Percentiles rank a stretch among this genome's conserved stretches.
Evolutionary conservation across 2,797 vertebrate genomes (phyloP).

Genomic region (Mycteria americana): DNA sequence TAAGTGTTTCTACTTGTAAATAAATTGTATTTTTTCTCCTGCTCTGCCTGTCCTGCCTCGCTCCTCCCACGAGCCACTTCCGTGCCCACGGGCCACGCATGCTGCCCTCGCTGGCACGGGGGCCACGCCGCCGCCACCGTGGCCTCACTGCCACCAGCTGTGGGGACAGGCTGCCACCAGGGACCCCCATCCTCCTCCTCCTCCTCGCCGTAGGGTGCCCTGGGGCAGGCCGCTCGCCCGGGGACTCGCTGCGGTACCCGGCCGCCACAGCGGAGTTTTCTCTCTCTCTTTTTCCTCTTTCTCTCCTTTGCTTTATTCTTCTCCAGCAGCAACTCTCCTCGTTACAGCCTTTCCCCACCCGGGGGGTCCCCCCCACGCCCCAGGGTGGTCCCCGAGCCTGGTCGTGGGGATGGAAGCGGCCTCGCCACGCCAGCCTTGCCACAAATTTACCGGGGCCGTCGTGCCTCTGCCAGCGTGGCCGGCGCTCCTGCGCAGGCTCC

Average conservation of each 20-base stretch:
- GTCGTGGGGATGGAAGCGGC: too few relatives aligned
- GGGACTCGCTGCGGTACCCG: not conserved
- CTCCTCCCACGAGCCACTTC: not conserved
- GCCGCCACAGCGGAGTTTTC: not conserved
- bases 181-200: not conserved
- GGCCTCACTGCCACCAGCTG: too few relatives aligned
- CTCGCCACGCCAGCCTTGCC: not conserved
- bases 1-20: conserved; percentile 45
- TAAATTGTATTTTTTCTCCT: conserved; percentile 54
- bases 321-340: not conserved
- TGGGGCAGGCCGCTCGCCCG: not conserved
- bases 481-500: not conserved
- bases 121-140: accelerated
- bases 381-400: accelerated
- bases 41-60: not conserved
- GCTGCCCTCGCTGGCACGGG: not conserved
- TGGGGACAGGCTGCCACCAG: not conserved
- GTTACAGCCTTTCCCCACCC: not conserved
- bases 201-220: too few relatives aligned
- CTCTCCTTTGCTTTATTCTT: not conserved
- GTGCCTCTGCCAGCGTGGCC: not conserved
- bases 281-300: not conserved
- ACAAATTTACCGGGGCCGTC: not conserved
- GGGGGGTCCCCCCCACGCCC: not conserved
- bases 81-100: not conserved